phyloP scores from a whole-genome alignment of 2,113 vertebrate genomes.

The Rhizomys pruinosus region DNA sequence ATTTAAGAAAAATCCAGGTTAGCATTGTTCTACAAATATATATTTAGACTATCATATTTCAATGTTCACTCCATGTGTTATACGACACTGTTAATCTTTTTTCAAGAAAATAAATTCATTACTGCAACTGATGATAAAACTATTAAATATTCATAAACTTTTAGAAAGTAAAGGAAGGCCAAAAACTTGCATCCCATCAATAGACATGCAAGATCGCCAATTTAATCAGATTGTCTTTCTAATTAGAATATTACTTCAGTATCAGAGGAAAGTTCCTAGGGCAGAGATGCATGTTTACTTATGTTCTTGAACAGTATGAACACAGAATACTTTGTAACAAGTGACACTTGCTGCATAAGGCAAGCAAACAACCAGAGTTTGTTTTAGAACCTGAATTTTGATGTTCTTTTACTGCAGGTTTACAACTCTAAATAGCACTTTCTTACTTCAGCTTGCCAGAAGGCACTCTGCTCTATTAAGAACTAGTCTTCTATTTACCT shows the following conservation, averaged over 20 bases:
- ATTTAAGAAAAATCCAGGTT: constrained; percentile 11
- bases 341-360: not conserved
- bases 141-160: not conserved
- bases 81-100: not conserved
- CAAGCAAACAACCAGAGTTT: not conserved
- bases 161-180: not conserved
- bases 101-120: not conserved
- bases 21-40: not conserved
- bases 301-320: not conserved
- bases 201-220: not conserved
- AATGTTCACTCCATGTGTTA: not conserved
- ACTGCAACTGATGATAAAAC: not conserved
- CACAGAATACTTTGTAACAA: not conserved
- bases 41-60: not conserved
- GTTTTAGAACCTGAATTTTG: constrained; percentile 46
- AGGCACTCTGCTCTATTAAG: constrained; percentile 77
- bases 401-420: constrained; percentile 67
- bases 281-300: not conserved
- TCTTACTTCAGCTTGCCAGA: constrained; percentile 77
- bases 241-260: not conserved
- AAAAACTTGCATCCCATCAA: not conserved
- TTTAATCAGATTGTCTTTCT: not conserved
- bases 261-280: not conserved
- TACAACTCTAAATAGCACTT: constrained; percentile 77
- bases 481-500: constrained; percentile 82